Percentiles rank a stretch among this genome's conserved stretches.
phyloP scores from a whole-genome alignment of 1,140 invertebrate genomes.

The Calliphora vicina region DNA sequence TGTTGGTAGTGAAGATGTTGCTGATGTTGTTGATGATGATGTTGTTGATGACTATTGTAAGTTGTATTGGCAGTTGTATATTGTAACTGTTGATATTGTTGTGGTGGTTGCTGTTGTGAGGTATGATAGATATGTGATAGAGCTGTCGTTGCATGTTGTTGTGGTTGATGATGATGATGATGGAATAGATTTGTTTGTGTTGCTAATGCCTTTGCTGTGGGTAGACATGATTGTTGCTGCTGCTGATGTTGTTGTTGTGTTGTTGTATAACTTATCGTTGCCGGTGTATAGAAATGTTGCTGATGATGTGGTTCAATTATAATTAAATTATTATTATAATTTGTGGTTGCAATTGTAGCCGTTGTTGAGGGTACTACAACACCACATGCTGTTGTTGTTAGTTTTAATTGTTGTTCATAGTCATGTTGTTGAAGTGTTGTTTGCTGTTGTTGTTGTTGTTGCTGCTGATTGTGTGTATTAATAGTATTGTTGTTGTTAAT shows the following conservation, averaged over 20 bases:
- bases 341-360: slow-evolving; percentile 45
- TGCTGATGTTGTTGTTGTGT: slow-evolving; percentile 22
- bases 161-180: slow-evolving; percentile 24
- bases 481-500: slow-evolving; percentile 27
- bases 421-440: slow-evolving; percentile 37
- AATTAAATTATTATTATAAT: slow-evolving; percentile 57
- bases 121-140: slow-evolving; percentile 51
- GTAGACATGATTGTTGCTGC: slow-evolving; percentile 36
- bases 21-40: slow-evolving; percentile 40
- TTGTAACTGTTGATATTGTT: slow-evolving; percentile 37
- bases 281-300: slow-evolving; percentile 32
- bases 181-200: slow-evolving; percentile 37
- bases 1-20: no score
- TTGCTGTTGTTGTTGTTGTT: slow-evolving; percentile 31
- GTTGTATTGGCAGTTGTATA: slow-evolving; percentile 42
- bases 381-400: background rate
- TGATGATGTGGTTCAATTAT: slow-evolving; percentile 54
- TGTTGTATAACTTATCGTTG: slow-evolving; percentile 40
- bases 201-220: slow-evolving; percentile 37
- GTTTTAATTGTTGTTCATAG: slow-evolving; percentile 32
- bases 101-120: slow-evolving; percentile 42
- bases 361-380: slow-evolving; percentile 33
- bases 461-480: slow-evolving; percentile 22
- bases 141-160: slow-evolving; percentile 43
- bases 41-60: slow-evolving; percentile 34